Percentiles rank a stretch among this genome's conserved stretches.
Evolutionary conservation across 2,113 vertebrate genomes (phyloP).

Genomic region (Kryptolebias marmoratus): DNA sequence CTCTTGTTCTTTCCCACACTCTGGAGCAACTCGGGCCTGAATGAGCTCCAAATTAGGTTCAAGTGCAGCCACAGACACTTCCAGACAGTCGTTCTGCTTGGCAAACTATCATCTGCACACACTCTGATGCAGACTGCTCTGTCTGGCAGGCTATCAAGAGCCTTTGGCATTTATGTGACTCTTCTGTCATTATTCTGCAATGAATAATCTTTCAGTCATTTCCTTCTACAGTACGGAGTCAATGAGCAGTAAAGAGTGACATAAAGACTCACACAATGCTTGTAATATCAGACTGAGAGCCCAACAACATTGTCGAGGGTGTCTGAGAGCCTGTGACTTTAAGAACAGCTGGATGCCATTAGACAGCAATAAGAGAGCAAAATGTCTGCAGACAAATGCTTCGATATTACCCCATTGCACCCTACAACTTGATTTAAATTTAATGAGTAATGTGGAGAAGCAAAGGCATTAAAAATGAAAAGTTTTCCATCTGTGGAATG

Average conservation of each 20-base stretch:
- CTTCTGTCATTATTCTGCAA: conserved; percentile 54
- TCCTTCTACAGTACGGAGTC: conserved; percentile 38
- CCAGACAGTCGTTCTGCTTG: conserved; percentile 45
- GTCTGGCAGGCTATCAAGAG: conserved; percentile 59
- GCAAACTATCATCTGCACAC: conserved; percentile 43
- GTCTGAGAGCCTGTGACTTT: conserved; percentile 39
- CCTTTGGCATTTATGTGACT: conserved; percentile 47
- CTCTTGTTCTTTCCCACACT: conserved; percentile 1
- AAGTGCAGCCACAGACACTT: conserved; percentile 64
- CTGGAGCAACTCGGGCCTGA: conserved; percentile 56
- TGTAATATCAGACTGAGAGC: conserved; percentile 44
- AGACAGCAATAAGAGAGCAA: conserved; percentile 1
- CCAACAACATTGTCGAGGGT: conserved; percentile 36
- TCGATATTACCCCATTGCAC: not conserved
- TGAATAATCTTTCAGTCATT: conserved; percentile 62
- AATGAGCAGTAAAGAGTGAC: conserved; percentile 28
- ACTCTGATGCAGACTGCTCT: conserved; percentile 35
- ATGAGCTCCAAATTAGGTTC: conserved; percentile 63
- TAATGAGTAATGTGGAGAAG: not conserved
- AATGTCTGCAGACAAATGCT: conserved; percentile 1
- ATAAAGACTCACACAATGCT: conserved; percentile 29
- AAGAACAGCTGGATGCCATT: conserved; percentile 17
- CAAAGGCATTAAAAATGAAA: not conserved
- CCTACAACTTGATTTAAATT: not conserved
- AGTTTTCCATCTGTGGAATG: not conserved